Evolutionary conservation across 2,888 invertebrate species (phyloP).

Genomic region (Tenthredo scrophulariae): DNA sequence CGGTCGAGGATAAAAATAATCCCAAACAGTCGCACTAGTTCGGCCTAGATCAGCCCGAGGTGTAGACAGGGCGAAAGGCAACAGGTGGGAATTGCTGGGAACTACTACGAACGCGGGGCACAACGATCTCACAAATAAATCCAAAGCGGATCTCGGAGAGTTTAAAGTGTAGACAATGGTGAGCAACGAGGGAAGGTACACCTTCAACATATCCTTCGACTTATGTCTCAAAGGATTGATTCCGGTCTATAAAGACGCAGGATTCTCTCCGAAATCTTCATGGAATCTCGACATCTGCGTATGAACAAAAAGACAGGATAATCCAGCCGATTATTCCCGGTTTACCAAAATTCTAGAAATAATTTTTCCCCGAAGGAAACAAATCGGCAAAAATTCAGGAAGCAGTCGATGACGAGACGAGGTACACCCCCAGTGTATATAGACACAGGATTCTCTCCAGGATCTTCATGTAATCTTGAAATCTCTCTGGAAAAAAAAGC

Average conservation of each 20-base stretch:
- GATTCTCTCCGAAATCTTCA: not conserved
- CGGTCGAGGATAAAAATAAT: not conserved
- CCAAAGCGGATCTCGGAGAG: constrained; percentile 24
- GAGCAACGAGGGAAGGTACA: not conserved
- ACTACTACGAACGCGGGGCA: constrained; percentile 26
- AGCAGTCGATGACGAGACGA: too few species aligned
- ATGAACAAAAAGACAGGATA: too few species aligned
- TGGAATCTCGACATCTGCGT: not conserved
- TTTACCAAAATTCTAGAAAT: not conserved
- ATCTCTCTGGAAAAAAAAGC: too few species aligned
- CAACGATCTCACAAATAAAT: constrained; percentile 46
- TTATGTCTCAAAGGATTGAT: not conserved
- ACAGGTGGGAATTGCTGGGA: constrained; percentile 47
- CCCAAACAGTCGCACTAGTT: not conserved
- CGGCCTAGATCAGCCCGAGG: not conserved
- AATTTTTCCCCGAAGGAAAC: too few species aligned
- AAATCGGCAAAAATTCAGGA: too few species aligned
- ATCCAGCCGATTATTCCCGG: too few species aligned
- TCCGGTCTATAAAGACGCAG: not conserved
- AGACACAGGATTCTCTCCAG: too few species aligned
- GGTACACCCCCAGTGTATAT: too few species aligned
- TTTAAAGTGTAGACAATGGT: constrained; percentile 14
- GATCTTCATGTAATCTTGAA: too few species aligned
- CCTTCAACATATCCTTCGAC: not conserved
- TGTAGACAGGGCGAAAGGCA: constrained; percentile 37